Base-by-base conservation (phyloP, 92 coral and sea anemone genomes). In the Phenganax subtilis region DNA sequence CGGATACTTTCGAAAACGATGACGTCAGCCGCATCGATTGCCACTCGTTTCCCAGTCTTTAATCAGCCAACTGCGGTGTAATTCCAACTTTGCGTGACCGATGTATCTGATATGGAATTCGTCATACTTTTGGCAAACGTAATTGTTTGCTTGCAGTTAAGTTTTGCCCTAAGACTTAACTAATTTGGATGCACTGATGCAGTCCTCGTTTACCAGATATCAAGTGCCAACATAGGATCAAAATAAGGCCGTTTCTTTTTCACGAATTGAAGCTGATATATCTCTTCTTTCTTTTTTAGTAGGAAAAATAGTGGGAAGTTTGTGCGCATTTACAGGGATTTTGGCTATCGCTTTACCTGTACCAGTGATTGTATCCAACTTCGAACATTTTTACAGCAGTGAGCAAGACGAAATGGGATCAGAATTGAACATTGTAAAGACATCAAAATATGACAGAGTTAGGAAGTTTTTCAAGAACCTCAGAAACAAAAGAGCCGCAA, bases 291-390 rank as follows among this genome's bases (percentile, higher is more conserved):
- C 25, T 30, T 12, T 77, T 74, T 85, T 91, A 30, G 92, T 92
- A 89, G 98, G 98, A 10, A 93, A 91, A 89, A 51, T 93, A 30
- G 97, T 93, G 66, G 98, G 98, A 1, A 90, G 94, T 3, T 84
- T 96, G 30, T 93, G 98, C 77, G 98, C 98, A 15, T 83, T 91
- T 10, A 90, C 97, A 55, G 98, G 98, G 1, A 96, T 93, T 71
- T 69, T 93, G 57, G 93, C 98, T 6, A 93, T 93, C 37, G 98
- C 98, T 17, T 87, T 93, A 0, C 98, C 98, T 11, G 98, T 93
- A 17, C 98, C 98, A 0, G 98, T 93, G 16, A 93, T 93, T 56
- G 98, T 93, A 6, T 90, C 98, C 60, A 93, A 93, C 79, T 93
- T 93, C 58, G 98, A 93, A 54, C 90, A 87, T 81, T 89, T 87